A percentile compares a stretch with the other conserved stretches of the same genome.
Evolutionary conservation across 2,888 invertebrate genomes (phyloP).

Genomic region (Epiperipatus broadwayi): DNA sequence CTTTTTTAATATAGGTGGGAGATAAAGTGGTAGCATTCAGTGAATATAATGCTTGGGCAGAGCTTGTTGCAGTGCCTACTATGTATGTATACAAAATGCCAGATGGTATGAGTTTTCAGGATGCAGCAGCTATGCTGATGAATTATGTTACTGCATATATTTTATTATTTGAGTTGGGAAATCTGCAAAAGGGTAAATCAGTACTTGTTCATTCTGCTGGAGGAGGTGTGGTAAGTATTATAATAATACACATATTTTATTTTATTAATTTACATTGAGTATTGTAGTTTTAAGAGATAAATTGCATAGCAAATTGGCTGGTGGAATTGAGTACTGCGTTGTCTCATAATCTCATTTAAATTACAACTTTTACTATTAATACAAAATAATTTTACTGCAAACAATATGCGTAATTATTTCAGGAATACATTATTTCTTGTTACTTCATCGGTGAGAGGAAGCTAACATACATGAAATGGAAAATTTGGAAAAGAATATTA

Average conservation of each 20-base stretch:
- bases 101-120: constrained; percentile 42
- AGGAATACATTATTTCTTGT: too few species aligned
- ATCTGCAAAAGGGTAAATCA: constrained; percentile 54
- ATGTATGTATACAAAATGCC: constrained; percentile 59
- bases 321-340: too few species aligned
- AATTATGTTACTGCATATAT: constrained; percentile 70
- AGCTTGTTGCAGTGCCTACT: constrained; percentile 57
- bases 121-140: constrained; percentile 63
- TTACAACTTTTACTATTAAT: too few species aligned
- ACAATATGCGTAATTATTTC: too few species aligned
- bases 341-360: too few species aligned
- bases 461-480: too few species aligned
- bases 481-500: too few species aligned
- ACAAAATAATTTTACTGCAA: too few species aligned
- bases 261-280: neutral
- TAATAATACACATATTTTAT: constrained; percentile 13
- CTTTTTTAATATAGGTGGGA: too few species aligned
- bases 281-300: too few species aligned
- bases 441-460: too few species aligned
- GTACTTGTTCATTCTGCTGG: constrained; percentile 65
- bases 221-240: constrained; percentile 53
- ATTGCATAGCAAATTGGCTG: too few species aligned
- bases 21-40: constrained; percentile 61
- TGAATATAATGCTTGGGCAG: constrained; percentile 69
- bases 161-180: constrained; percentile 61